Evolutionary conservation across 2,888 invertebrate genomes (phyloP), one percentile per base, ranked within the genome.

Genomic region (Dynastes hyllus): DNA sequence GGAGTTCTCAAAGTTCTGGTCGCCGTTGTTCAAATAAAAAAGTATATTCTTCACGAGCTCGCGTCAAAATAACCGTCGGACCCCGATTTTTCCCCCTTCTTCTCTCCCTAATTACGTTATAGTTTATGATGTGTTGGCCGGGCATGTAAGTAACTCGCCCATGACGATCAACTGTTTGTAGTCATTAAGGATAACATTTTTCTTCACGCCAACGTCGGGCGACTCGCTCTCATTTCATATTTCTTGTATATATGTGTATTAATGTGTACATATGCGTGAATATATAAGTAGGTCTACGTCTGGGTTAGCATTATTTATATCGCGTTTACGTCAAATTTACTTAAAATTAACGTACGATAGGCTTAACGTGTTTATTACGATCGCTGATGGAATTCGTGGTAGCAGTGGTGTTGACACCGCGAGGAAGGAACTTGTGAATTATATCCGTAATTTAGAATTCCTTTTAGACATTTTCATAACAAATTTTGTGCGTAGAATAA

Each of bases 81-180:
- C 29, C 65, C 32, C 32, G 37, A 61, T 61, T 16, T 32, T 63
- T 63, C 29, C 40, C 61, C 40, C 22, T 76, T 40, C 27, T 27
- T 37, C 16, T 37, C 22, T 32, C 40, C 58, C 58, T 77, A 77
- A 77, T 78, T 73, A 78, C 53, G 63, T 32, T 22, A 55, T 71
- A 63, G 63, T 79, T 79, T 79, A 79, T 58, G 75, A 79, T 75
- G 73, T 79, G 77, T 63, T 73, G 63, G 61, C 63, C 37, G 50
- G 65, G 71, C 66, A 76, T 77, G 77, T 78, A 65, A 71, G 75
- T 37, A 73, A 77, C 77, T 79, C 77, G 77, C 71, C 77, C 75
- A 51, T 79, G 73, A 79, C 79, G 65, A 79, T 77, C 77, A 79
- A 71, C 77, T 75, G 77, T 79, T 77, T 71, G 73, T 77, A 79